phyloP scores from a whole-genome alignment of 2,113 vertebrate species.

The Spea bombifrons region DNA sequence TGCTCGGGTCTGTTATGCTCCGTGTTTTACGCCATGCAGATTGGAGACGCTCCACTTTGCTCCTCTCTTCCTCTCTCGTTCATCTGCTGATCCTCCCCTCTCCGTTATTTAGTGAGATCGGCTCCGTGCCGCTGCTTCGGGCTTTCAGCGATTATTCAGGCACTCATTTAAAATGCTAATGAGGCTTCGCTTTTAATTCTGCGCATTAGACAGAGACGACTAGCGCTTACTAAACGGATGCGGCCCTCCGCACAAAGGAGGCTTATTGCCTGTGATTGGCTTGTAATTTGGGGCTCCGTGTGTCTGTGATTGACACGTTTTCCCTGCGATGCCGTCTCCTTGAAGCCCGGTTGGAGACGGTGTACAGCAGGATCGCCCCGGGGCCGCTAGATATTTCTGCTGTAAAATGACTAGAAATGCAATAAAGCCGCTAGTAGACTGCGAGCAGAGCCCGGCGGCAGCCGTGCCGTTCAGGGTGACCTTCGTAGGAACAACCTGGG shows the following conservation, averaged over 20 bases:
- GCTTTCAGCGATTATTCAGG: constrained; percentile 41
- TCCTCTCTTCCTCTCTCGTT: constrained; percentile 9
- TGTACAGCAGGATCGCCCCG: constrained; percentile 58
- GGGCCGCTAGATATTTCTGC: constrained; percentile 60
- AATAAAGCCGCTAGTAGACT: constrained; percentile 57
- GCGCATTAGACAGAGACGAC: constrained; percentile 44
- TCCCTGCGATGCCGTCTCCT: constrained; percentile 54
- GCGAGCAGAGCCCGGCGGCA: constrained; percentile 52
- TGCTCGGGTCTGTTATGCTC: neutral
- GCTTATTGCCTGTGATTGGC: constrained; percentile 50
- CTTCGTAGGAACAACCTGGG: constrained; percentile 54
- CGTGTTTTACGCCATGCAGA: neutral
- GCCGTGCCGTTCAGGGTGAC: constrained; percentile 55
- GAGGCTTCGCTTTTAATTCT: constrained; percentile 42
- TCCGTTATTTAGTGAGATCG: constrained; percentile 45
- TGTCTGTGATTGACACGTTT: constrained; percentile 62
- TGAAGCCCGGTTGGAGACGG: constrained; percentile 58
- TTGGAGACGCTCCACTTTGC: neutral
- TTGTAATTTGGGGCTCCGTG: constrained; percentile 61
- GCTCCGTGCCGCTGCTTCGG: neutral
- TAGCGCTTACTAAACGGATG: constrained; percentile 30
- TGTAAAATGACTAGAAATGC: constrained; percentile 59
- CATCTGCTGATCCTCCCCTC: constrained; percentile 20
- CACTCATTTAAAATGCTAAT: constrained; percentile 52
- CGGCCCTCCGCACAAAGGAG: constrained; percentile 42